Evolutionary conservation across 2,888 invertebrate genomes (phyloP).

Genomic region (Agrochola lota): DNA sequence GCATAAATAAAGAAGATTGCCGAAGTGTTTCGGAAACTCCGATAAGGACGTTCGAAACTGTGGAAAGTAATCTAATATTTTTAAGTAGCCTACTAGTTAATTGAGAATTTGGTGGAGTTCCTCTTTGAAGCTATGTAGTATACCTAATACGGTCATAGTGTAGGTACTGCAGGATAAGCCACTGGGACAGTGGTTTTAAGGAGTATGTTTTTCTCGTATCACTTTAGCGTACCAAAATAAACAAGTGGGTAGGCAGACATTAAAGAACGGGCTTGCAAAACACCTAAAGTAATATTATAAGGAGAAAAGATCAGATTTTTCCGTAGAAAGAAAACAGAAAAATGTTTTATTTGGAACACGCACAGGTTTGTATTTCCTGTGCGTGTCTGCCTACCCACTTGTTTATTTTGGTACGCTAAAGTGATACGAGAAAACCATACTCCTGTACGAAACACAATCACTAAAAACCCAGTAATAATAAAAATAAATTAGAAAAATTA

Average conservation of each 20-base stretch:
- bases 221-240: not conserved
- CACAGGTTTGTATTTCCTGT: too few species aligned
- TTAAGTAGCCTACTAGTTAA: slow-evolving; percentile 34
- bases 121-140: slow-evolving; percentile 1
- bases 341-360: too few species aligned
- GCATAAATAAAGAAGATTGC: slow-evolving; percentile 59
- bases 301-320: too few species aligned
- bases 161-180: not conserved
- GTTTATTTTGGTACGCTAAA: not conserved
- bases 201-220: not conserved
- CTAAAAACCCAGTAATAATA: too few species aligned
- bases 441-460: too few species aligned
- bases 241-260: not conserved
- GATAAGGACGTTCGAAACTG: slow-evolving; percentile 18
- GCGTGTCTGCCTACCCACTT: not conserved
- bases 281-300: too few species aligned
- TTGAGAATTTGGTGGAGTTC: slow-evolving; percentile 28
- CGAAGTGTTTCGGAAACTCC: slow-evolving; percentile 50
- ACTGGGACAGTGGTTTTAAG: accelerated
- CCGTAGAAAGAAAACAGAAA: too few species aligned
- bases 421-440: too few species aligned
- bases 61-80: slow-evolving; percentile 55
- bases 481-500: too few species aligned
- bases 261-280: not conserved
- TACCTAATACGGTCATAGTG: not conserved